Evolutionary conservation across 2,113 vertebrate genomes (phyloP), one percentile per base, ranked within the genome.

Genomic region (Neomonachus schauinslandi): DNA sequence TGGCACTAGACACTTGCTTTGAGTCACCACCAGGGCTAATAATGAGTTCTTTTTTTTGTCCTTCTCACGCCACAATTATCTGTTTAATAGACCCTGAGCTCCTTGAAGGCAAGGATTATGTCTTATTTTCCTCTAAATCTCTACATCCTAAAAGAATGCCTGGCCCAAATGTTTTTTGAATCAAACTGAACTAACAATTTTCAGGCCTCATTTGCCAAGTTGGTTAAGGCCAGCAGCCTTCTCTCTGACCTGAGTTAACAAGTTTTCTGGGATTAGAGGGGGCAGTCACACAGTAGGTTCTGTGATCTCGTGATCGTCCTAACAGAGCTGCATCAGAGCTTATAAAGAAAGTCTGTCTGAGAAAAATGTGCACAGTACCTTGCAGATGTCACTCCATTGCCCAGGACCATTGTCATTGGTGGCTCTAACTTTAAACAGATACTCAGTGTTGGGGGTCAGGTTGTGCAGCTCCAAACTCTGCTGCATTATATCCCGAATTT

Each of bases 381-480:
- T 98, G 95, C 98, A 98, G n/a, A 98, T 63, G 16, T 98, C 98
- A 74, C 98, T 98, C 98, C 98, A 98, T 39, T 98, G 96, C 31
- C 98, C 98, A 14, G 72, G 82, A 33, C 98, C 98, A 0, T 93
- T 96, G 9, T 95, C 72, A 7, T 98, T 99, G 96, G 98, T 81
- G 80, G 97, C 98, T 97, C 98, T 81, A 14, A 99, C 98, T 98
- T 98, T 98, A 65, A 98, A 98, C 28, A 98, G 80, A 49, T 98
- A 98, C 76, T 98, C 98, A 0, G 98, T 98, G 80, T 98, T 98
- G 72, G 98, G 97, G 33, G 98, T 96, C 77, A 99, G 91, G 89
- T 98, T 98, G 88, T 96, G 91, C 57, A 98, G 96, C 90, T 98
- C 98, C 49, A 98, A 92, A 61, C 95, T 98, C 93, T 99, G 98